phyloP scores from a whole-genome alignment of 1,140 invertebrate genomes.

The Cotesia glomerata region DNA sequence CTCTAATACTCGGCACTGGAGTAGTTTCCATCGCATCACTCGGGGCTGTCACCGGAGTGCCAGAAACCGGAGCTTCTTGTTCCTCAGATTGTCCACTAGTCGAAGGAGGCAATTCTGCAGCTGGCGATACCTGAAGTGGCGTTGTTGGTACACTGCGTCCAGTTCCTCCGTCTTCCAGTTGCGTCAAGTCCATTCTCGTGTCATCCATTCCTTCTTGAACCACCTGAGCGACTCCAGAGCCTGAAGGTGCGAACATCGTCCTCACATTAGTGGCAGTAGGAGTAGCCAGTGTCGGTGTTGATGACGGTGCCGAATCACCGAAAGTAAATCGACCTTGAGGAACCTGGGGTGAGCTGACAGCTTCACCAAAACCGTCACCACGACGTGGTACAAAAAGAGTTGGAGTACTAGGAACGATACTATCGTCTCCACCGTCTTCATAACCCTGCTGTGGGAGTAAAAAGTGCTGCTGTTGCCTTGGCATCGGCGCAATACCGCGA shows the following conservation, averaged over 20 bases:
- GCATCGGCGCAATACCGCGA: constrained; percentile 56
- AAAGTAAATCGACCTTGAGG: constrained; percentile 78
- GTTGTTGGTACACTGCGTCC: constrained; percentile 76
- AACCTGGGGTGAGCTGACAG: constrained; percentile 86
- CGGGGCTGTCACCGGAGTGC: constrained; percentile 36
- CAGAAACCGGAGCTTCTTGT: constrained; percentile 45
- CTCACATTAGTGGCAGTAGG: constrained; percentile 45
- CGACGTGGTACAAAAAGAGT: constrained; percentile 83
- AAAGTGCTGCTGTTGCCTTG: constrained; percentile 59
- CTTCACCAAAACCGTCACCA: constrained; percentile 89
- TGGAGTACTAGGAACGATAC: constrained; percentile 89
- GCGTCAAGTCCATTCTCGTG: constrained; percentile 75
- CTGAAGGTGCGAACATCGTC: constrained; percentile 51
- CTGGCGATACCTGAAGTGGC: constrained; percentile 75
- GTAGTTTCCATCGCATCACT: constrained; percentile 45
- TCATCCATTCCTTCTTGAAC: constrained; percentile 76
- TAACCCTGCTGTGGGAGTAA: constrained; percentile 61
- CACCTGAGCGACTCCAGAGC: constrained; percentile 58
- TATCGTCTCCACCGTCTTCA: constrained; percentile 82
- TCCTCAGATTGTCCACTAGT: constrained; percentile 53
- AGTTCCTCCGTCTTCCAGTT: constrained; percentile 71
- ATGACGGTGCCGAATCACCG: constrained; percentile 64
- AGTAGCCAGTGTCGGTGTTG: constrained; percentile 48
- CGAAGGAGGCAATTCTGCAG: constrained; percentile 58
- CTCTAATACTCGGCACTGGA: constrained; percentile 44